Evolutionary conservation across 1,140 invertebrate species (phyloP), one percentile per base, ranked within the genome.

Genomic region (Drosophila nasuta): DNA sequence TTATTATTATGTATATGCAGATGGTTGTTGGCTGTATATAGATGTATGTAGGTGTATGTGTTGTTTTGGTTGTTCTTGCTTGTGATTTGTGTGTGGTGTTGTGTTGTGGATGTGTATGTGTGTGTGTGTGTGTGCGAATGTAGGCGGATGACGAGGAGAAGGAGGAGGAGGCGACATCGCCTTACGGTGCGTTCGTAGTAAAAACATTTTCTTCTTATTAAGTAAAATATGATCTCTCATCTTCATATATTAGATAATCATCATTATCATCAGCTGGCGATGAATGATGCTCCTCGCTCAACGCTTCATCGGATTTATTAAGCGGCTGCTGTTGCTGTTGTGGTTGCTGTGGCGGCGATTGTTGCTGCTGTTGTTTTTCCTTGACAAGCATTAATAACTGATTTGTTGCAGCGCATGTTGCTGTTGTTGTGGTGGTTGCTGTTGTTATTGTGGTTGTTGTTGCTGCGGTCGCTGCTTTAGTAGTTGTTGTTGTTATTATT

Each of bases 171-270:
- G 68, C 45, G 57, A 35, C 45, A 33, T 38, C 46, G 45, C 46
- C 63, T 63, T 70, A 67, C 70, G 79, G 57, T 77, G 66, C 71
- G 54, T 68, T 86, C 64, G 68, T 79, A 80, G 73, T 87, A 87
- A 87, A 87, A 87, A 87, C 85, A 66, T 82, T 76, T 56, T 56
- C 69, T 59, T 75, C 83, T 88, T 89, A 83, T 88, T 83, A 89
- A 83, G 80, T 88, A 88, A 88, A 89, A 87, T 88, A 88, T 83
- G 83, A 83, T 89, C 74, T 73, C 59, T 89, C 82, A 78, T 88
- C 75, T 60, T 88, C 85, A 70, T 83, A 83, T 56, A 83, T 70
- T 77, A 89, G 77, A 88, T 89, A 89, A 62, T 89, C 72, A 58
- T 35, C 35, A 75, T 75, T 41, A 10, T 63, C 33, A 13, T 13